phyloP scores from a whole-genome alignment of 1,140 invertebrate genomes.

The Bombus affinis region DNA sequence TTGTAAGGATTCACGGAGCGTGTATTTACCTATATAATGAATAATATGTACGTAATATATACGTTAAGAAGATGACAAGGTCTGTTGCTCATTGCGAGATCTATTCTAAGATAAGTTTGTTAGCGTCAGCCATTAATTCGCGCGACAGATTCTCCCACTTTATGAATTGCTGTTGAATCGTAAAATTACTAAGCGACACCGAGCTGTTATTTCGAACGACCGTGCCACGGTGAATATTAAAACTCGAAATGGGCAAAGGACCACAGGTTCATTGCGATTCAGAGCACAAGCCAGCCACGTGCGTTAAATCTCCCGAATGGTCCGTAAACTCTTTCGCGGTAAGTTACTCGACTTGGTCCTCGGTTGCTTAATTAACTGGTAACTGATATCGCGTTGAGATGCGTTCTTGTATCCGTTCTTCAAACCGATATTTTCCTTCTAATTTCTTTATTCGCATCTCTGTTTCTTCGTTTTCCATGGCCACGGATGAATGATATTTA shows the following conservation, averaged over 20 bases:
- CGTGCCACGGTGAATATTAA: neutral
- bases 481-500: too few species aligned
- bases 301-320: conserved; percentile 13
- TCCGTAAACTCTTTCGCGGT: conserved; percentile 26
- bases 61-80: too few species aligned
- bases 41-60: too few species aligned
- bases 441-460: neutral
- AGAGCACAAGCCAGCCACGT: neutral
- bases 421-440: neutral
- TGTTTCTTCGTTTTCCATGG: too few species aligned
- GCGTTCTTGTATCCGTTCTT: too few species aligned
- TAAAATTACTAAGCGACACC: neutral
- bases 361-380: conserved; percentile 25
- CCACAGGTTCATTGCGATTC: conserved; percentile 19
- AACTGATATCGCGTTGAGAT: conserved; percentile 1
- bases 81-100: too few species aligned
- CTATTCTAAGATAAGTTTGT: too few species aligned
- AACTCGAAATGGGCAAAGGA: neutral
- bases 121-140: too few species aligned
- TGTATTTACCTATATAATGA: too few species aligned
- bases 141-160: too few species aligned
- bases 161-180: neutral
- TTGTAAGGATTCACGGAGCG: neutral
- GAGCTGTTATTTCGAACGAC: neutral
- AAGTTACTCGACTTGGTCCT: neutral